Base-by-base conservation (phyloP, 2,113 vertebrate genomes). In the Engraulis encrasicolus region DNA sequence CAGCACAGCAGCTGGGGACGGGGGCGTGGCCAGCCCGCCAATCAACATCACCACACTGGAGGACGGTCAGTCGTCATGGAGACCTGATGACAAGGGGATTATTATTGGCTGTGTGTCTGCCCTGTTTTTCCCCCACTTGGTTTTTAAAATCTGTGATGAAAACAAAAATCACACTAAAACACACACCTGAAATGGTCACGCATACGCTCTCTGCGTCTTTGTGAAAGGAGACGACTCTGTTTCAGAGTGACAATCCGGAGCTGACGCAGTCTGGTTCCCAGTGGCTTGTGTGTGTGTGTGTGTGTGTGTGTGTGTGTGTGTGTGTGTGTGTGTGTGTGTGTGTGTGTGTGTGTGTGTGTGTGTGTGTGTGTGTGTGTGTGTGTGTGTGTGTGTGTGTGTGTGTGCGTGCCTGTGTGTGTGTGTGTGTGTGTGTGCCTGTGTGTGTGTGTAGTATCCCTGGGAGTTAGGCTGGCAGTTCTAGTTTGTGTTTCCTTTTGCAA, bases 1-100 rank as follows among this genome's bases (percentile, higher is more conserved):
- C 86, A 99, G 94, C 91, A 99, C 97, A 11, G 88, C 95, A 87
- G 95, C 96, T 89, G 98, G 97, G 83, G 96, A 97, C 80, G 97
- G 97, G 87, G 95, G 95, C 38, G 91, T 94, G 89, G 94, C 88
- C 90, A 98, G 96, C 81, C 83, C 92, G 50, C 90, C 91, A 54
- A 85, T 97, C 89, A 94, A 83, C 78, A 92, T 99, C 86, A 91
- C 89, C 86, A 95, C 97, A 80, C 93, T 95, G 19, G 97, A 97
- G 87, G 96, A 96, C 89, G 94, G 94, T 96, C 91, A 94, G 95
- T 94, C 85, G 79, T 78, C 83, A 80, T 87, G 87, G 80, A 86
- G 84, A 81, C 84, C 49, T 66, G 58, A n/a, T n/a, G n/a, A n/a
- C 38, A 78, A 66, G 84, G 82, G 82, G 80, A 74, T 85, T 84